Percentiles rank a stretch among this genome's conserved stretches.
These are phyloP conservation scores for Remorina albescens DNA, from an alignment of 2,797 vertebrate genomes.

Conservation along the genomic window DNA sequence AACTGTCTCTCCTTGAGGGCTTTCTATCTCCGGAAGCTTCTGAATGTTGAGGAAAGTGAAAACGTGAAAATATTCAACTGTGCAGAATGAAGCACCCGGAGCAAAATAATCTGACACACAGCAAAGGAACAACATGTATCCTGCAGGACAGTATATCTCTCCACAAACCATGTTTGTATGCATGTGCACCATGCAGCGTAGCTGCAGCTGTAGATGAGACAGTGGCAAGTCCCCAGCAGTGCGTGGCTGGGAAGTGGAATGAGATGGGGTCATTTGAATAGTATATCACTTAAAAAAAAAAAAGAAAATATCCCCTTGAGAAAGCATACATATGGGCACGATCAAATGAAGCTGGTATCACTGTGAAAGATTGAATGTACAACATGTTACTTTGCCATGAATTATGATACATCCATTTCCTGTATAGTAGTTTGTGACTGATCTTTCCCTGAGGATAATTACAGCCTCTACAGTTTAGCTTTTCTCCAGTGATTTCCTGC, in stretches of 20 bases:
- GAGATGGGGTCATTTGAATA: constrained; percentile 61
- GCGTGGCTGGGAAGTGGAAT: constrained; percentile 21
- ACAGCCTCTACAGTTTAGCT: constrained; percentile 78
- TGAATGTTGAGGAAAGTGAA: background rate
- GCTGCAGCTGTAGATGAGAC: constrained; percentile 57
- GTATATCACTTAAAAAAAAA: constrained; percentile 16
- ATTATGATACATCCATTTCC: constrained; percentile 72
- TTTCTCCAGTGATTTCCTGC: constrained; percentile 84
- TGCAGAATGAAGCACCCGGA: background rate
- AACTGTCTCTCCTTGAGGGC: too few species aligned
- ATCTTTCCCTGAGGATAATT: constrained; percentile 83
- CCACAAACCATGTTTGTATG: constrained; percentile 31
- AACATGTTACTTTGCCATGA: constrained; percentile 65
- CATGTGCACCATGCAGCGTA: constrained; percentile 23
- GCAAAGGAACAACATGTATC: constrained; percentile 37
- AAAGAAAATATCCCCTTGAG: constrained; percentile 5
- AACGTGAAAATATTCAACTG: constrained; percentile 32
- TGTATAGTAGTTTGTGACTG: constrained; percentile 69
- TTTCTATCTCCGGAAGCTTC: constrained; percentile 38
- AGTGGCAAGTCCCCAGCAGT: constrained; percentile 40
- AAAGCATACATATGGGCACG: constrained; percentile 34
- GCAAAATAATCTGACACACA: constrained; percentile 24
- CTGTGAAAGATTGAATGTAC: constrained; percentile 43
- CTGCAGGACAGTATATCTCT: constrained; percentile 37
- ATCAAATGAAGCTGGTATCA: constrained; percentile 43